Evolutionary conservation across 2,797 vertebrate species (phyloP).

Genomic region (Poecilia picta): DNA sequence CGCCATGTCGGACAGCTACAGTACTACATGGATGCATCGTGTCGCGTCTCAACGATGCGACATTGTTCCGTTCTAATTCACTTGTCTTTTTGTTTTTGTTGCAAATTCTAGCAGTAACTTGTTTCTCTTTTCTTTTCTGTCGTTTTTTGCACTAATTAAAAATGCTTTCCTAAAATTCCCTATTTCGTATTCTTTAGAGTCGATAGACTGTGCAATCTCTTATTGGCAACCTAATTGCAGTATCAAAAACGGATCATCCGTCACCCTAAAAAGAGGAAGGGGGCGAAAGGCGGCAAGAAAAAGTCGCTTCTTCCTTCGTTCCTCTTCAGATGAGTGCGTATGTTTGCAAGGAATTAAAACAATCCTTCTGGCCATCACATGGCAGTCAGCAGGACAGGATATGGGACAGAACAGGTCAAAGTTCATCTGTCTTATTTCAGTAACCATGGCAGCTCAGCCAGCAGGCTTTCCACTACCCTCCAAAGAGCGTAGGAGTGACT

Average conservation of each 20-base stretch:
- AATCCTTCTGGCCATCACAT: slow-evolving; percentile 97
- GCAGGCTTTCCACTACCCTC: slow-evolving; percentile 74
- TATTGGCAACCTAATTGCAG: slow-evolving; percentile 98
- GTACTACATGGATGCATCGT: slow-evolving; percentile 84
- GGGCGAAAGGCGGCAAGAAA: slow-evolving; percentile 78
- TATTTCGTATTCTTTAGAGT: slow-evolving; percentile 93
- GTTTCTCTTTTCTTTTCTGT: slow-evolving; percentile 78
- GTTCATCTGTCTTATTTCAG: slow-evolving; percentile 75
- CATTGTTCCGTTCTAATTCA: slow-evolving; percentile 78
- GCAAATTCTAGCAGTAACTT: slow-evolving; percentile 86
- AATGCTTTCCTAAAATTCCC: slow-evolving; percentile 80
- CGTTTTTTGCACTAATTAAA: slow-evolving; percentile 77
- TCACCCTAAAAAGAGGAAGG: slow-evolving; percentile 70
- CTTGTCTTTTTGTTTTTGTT: slow-evolving; percentile 56
- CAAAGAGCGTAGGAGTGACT: slow-evolving; percentile 77
- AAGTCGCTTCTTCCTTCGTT: slow-evolving; percentile 61
- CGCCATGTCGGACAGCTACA: slow-evolving; percentile 92
- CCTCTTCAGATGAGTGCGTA: slow-evolving; percentile 91
- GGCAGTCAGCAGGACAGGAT: slow-evolving; percentile 85
- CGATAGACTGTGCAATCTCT: slow-evolving; percentile 99
- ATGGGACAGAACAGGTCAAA: slow-evolving; percentile 76
- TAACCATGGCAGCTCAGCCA: slow-evolving; percentile 78
- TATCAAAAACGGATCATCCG: slow-evolving; percentile 86
- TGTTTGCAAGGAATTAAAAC: slow-evolving; percentile 83
- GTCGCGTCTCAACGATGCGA: slow-evolving; percentile 87